A percentile compares a stretch with the other conserved stretches of the same genome.
phyloP scores from a whole-genome alignment of 2,797 vertebrate species.

The Lagorchestes hirsutus region DNA sequence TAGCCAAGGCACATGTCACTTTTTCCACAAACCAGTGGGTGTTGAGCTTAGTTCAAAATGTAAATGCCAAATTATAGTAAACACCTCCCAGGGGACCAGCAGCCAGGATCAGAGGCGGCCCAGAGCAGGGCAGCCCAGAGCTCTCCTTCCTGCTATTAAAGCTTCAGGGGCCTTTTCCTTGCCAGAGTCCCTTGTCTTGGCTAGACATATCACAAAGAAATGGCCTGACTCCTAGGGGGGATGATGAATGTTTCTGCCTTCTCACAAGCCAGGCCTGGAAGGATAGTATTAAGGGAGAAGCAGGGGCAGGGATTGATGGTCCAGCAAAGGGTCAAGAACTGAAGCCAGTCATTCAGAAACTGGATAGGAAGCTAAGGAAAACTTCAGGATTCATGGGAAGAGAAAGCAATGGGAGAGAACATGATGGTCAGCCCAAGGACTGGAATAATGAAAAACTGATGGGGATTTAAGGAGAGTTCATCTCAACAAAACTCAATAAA shows the following conservation, averaged over 20 bases:
- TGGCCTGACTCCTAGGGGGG: neutral
- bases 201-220: neutral
- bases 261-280: neutral
- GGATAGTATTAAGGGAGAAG: slow-evolving; percentile 12
- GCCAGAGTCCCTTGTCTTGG: neutral
- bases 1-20: neutral
- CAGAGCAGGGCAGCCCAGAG: neutral
- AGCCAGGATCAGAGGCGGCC: neutral
- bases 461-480: neutral
- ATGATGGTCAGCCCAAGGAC: neutral
- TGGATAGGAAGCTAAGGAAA: neutral
- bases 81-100: neutral
- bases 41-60: slow-evolving; percentile 32
- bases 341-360: slow-evolving; percentile 6
- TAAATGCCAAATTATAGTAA: slow-evolving; percentile 29
- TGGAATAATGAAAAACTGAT: neutral
- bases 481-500: neutral
- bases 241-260: neutral
- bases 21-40: neutral
- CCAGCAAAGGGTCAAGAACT: neutral
- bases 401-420: neutral
- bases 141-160: neutral
- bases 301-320: neutral
- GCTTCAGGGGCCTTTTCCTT: neutral
- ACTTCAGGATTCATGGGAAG: neutral